phyloP scores from a whole-genome alignment of 2,888 invertebrate species.

The Invenusta paracnida region DNA sequence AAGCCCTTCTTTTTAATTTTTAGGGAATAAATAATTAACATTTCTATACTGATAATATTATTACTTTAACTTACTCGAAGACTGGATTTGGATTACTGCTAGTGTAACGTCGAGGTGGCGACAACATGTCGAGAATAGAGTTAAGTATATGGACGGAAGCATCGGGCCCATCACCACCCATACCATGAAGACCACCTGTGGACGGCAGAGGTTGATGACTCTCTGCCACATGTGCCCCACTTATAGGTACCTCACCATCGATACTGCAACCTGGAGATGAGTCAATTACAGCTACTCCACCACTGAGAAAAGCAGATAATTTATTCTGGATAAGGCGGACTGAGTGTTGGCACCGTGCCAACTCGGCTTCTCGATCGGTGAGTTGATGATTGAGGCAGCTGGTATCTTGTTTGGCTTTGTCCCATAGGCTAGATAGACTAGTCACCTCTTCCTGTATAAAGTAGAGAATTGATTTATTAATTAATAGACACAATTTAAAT shows the following conservation, averaged over 20 bases:
- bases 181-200: neutral
- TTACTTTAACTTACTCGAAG: too few species aligned
- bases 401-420: neutral
- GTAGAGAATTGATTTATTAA: neutral
- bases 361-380: neutral
- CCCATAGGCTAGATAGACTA: neutral
- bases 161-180: neutral
- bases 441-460: neutral
- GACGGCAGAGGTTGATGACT: neutral
- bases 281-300: too few species aligned
- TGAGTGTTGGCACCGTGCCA: neutral
- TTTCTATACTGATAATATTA: too few species aligned
- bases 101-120: neutral
- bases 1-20: too few species aligned
- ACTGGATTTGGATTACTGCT: too few species aligned
- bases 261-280: too few species aligned
- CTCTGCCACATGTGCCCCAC: too few species aligned
- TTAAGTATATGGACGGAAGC: neutral
- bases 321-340: neutral
- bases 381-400: neutral
- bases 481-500: too few species aligned
- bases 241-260: too few species aligned
- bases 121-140: conserved; percentile 10
- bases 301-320: neutral
- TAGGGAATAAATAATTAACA: too few species aligned